phyloP scores from a whole-genome alignment of 2,888 invertebrate species.

The Archaeoteleia sp. region DNA sequence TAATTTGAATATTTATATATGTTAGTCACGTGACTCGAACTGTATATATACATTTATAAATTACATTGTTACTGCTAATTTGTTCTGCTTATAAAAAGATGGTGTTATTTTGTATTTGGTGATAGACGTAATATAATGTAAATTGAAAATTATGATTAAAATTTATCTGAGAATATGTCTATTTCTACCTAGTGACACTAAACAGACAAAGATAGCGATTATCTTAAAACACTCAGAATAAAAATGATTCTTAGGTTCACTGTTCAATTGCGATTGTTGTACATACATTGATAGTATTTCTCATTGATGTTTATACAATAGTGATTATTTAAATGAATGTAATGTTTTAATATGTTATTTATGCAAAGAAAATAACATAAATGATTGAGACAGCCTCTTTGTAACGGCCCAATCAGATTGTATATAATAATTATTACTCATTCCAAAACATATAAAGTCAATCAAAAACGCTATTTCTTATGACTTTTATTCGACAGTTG shows the following conservation, averaged over 20 bases:
- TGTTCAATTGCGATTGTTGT: conserved; percentile 10
- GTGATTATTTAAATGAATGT: conserved; percentile 12
- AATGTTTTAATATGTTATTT: conserved; percentile 15
- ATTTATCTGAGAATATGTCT: no score
- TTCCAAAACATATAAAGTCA: conserved; percentile 69
- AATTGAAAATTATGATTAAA: no score
- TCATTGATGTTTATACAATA: conserved; percentile 25
- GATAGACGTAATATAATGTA: no score
- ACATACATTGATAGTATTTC: conserved; percentile 18
- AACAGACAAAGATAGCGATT: no score
- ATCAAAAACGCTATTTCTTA: conserved; percentile 65
- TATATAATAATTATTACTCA: conserved; percentile 69
- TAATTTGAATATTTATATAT: no score
- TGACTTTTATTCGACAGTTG: conserved; percentile 63
- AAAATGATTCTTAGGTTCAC: conserved; percentile 12
- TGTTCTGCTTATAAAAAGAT: no score
- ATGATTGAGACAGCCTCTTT: conserved; percentile 69
- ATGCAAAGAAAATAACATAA: conserved; percentile 24
- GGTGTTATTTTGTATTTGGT: no score
- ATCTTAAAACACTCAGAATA: conserved; percentile 2
- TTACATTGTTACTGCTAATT: no score
- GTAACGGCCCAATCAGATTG: conserved; percentile 58
- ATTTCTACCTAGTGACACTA: no score
- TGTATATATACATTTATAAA: no score
- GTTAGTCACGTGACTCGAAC: no score